Base-by-base conservation (phyloP, 2,113 vertebrate genomes). In the Pluvianellus socialis region DNA sequence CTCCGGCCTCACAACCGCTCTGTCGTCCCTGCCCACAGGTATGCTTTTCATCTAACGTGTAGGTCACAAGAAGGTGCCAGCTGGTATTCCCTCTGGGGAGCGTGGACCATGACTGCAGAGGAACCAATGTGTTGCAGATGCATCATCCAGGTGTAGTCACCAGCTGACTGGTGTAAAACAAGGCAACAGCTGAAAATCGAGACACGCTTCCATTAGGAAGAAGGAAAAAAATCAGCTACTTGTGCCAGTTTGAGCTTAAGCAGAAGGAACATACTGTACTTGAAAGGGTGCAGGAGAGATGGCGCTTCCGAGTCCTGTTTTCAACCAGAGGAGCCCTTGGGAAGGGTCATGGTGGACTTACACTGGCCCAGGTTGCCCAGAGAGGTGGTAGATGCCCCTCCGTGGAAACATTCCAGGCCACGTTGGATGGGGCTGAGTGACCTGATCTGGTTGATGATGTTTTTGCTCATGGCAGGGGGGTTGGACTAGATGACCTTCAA, bases 71-170 rank as follows among this genome's bases (percentile, higher is more conserved):
- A 70, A 86, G 68, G 27, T 77, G 72, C 42, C 59, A 74, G 52
- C 21, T 4, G 16, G 72, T 14, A 20, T 30, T 86, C 11, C 32
- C 44, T 28, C 16, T 0, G 7, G 55, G 70, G 38, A 79, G 20
- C 0, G 6, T 14, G 81, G 84, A 77, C 55, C 40, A 14, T 0
- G 17, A n/a, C 84, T 13, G 3, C 80, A 84, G 49, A 65, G 35
- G 56, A 88, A 30, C 52, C 33, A 17, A 35, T 0, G 0, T 13
- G 50, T 21, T 40, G 77, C 3, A 6, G n/a, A 63, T 0, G 1
- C 50, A 12, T 13, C 1, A 21, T 18, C n/a, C 40, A 7, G 49
- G 49, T 17, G 75, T 15, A 65, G 66, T 21, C 8, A 18, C 6
- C 1, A 32, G 14, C 23, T 32, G 3, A 6, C 35, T 7, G 82